Base-by-base conservation (phyloP, 2,888 invertebrate genomes). In the Alloscopus bannaensis region DNA sequence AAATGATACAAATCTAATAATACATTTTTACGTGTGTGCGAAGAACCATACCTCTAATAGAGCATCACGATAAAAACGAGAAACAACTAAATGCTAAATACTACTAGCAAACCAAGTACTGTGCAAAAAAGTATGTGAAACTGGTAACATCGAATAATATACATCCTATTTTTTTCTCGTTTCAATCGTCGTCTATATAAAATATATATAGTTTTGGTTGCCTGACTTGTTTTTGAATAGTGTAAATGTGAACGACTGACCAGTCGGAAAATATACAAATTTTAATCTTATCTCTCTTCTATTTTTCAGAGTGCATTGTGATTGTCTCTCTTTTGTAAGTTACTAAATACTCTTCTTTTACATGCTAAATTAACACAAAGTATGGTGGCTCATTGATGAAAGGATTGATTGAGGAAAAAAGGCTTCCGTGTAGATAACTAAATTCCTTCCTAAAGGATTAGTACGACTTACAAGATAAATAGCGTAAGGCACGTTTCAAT, bases 231-330 rank as follows among this genome's bases (percentile, higher is more conserved):
- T 52, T 28, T 52, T 4, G 68, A 76, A 65, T 59, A 76, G 76
- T 76, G 76, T 68, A n/a, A n/a, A n/a, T n/a, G 76, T 76, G 65
- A 73, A 73, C 57, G 64, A 60, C 68, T 76, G 52, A 60, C 70
- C 62, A 52, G 50, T 72, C 52, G 52, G 13, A 36, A 36, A 8
- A 36, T 36, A 36, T 36, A 36, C 20, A 52, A 22, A 52, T n/a
- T n/a, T n/a, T n/a, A n/a, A n/a, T n/a, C n/a, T n/a, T n/a, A n/a
- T n/a, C n/a, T n/a, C n/a, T n/a, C n/a, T n/a, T n/a, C 13, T 52
- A 4, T 52, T 52, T 52, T 52, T 52, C 13, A 36, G 6, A 8
- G 6, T 6, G 47, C 52, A 52, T 52, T 52, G 52, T 55, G 18
- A n/a, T 57, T 18, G 16, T 28, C 16, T 28, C 20, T 8, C 4